Conservation (phyloP, 2,113 vertebrate species). For the Lepus timidus region DNA sequence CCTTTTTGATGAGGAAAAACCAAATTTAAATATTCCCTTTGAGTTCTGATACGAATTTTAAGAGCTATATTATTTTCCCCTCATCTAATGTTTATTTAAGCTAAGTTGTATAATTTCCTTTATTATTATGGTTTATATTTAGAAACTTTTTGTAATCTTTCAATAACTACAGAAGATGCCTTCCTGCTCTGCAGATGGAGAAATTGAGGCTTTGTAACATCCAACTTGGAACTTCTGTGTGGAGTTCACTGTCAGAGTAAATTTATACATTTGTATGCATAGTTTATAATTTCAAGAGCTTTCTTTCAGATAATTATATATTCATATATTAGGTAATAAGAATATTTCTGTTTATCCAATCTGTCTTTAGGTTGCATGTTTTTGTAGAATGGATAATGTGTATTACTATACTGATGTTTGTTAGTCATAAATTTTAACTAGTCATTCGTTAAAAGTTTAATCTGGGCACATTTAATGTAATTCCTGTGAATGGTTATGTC, state of each 20-base stretch:
- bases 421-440: constrained; percentile 43
- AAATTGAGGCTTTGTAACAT: neutral
- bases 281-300: constrained; percentile 1
- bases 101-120: neutral
- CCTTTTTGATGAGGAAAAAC: constrained; percentile 22
- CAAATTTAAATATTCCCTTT: neutral
- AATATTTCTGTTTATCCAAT: neutral
- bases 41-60: constrained; percentile 7
- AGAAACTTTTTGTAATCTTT: constrained; percentile 2
- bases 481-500: neutral
- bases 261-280: neutral
- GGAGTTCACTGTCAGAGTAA: constrained; percentile 18
- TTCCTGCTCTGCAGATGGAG: neutral
- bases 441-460: neutral
- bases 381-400: neutral
- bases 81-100: constrained; percentile 25
- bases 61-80: constrained; percentile 29
- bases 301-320: neutral
- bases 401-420: neutral
- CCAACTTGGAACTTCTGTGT: constrained; percentile 2
- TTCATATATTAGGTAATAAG: neutral
- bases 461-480: neutral
- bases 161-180: neutral
- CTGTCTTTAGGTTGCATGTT: neutral
- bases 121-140: constrained; percentile 40